Evolutionary conservation across 2,888 invertebrate species (phyloP).

Genomic region (Tuta absoluta): DNA sequence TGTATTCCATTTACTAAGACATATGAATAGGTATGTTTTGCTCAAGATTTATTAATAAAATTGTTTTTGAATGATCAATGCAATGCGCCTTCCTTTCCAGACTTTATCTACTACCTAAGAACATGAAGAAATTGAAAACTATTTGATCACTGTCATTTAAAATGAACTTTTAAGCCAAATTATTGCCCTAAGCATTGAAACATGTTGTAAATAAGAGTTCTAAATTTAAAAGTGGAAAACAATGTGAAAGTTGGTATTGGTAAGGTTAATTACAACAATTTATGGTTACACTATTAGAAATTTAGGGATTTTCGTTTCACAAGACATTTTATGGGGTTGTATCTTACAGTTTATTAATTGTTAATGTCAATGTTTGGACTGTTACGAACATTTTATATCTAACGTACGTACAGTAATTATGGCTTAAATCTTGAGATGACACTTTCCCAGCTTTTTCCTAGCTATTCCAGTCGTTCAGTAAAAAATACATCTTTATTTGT

Average conservation of each 20-base stretch:
- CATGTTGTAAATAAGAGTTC: conserved; percentile 17
- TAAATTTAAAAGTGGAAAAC: conserved; percentile 19
- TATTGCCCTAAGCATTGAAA: conserved; percentile 15
- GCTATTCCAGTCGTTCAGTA: too few relatives aligned
- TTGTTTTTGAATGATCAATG: too few relatives aligned
- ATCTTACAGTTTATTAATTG: conserved; percentile 1
- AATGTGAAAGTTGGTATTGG: conserved; percentile 17
- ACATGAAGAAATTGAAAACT: background rate
- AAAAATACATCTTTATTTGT: too few relatives aligned
- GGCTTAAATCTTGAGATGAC: too few relatives aligned
- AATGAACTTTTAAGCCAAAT: background rate
- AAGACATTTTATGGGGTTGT: background rate
- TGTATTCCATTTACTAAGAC: too few relatives aligned
- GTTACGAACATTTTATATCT: too few relatives aligned
- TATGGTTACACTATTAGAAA: conserved; percentile 30
- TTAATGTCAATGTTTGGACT: background rate
- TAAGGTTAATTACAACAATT: conserved; percentile 29
- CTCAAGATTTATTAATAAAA: too few relatives aligned
- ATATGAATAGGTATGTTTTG: too few relatives aligned
- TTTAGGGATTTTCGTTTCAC: conserved; percentile 24
- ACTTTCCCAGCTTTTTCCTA: too few relatives aligned
- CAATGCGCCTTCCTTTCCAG: too few relatives aligned
- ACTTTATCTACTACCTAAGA: too few relatives aligned
- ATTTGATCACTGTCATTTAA: background rate
- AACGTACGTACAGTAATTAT: too few relatives aligned